These are phyloP conservation scores for Tetragonisca angustula DNA, from an alignment of 2,888 invertebrate species.

Conservation along the genomic window DNA sequence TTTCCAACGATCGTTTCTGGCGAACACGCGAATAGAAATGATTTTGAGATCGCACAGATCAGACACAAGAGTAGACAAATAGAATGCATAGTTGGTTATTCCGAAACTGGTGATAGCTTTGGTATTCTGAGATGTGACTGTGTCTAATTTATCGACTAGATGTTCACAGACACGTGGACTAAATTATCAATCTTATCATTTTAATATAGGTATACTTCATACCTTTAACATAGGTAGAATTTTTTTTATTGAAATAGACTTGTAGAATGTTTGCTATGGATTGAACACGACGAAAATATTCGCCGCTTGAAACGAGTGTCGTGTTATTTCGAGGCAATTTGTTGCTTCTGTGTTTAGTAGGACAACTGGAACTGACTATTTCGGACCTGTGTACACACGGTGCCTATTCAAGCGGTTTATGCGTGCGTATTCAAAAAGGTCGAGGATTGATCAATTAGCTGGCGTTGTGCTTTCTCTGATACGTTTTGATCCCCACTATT, in stretches of 20 bases:
- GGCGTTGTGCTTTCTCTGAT: constrained; percentile 16
- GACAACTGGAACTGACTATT: constrained; percentile 6
- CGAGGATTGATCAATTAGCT: constrained; percentile 23
- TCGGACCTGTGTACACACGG: neutral
- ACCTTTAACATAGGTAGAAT: too few relatives aligned
- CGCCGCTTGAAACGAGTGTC: neutral
- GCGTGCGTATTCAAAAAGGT: neutral
- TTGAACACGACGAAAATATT: neutral
- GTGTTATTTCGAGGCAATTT: constrained; percentile 16
- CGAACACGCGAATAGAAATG: neutral
- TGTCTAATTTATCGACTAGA: neutral
- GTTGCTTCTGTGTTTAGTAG: constrained; percentile 18
- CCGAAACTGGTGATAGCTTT: neutral
- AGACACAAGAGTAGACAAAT: neutral
- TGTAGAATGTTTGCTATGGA: too few relatives aligned
- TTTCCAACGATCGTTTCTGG: neutral
- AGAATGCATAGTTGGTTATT: constrained; percentile 6
- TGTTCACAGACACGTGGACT: neutral
- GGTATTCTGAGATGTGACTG: constrained; percentile 10
- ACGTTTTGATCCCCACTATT: constrained; percentile 20
- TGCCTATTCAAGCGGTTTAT: constrained; percentile 1
- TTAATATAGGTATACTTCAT: too few relatives aligned
- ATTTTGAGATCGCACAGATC: neutral
- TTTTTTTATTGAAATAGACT: too few relatives aligned
- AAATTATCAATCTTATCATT: constrained; percentile 7